Conservation (phyloP, 2,888 invertebrate species). For the Agrilus mali region DNA sequence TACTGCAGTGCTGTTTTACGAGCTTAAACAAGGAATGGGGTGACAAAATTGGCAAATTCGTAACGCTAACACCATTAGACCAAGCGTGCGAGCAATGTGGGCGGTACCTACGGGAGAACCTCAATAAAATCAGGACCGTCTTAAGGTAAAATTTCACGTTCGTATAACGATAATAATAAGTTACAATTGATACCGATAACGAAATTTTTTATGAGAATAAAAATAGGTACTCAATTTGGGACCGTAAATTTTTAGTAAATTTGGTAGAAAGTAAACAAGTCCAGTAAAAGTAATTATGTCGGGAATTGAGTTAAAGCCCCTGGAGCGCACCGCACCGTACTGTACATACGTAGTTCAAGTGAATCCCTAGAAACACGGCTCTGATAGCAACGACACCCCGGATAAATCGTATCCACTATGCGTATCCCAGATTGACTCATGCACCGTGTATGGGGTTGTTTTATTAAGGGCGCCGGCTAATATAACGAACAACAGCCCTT, state of each 20-base stretch:
- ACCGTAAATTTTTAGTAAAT: too few relatives aligned
- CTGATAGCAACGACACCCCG: slow-evolving; percentile 33
- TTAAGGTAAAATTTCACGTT: too few relatives aligned
- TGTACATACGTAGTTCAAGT: slow-evolving; percentile 5
- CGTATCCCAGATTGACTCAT: slow-evolving; percentile 37
- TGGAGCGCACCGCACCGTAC: slow-evolving; percentile 4
- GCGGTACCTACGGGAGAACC: slow-evolving; percentile 7
- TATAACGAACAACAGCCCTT: slow-evolving; percentile 14
- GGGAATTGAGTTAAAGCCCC: not conserved
- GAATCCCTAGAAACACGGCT: slow-evolving; percentile 11
- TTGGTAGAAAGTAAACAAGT: not conserved
- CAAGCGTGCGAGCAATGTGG: slow-evolving; percentile 7
- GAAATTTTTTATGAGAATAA: too few relatives aligned
- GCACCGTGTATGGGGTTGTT: slow-evolving; percentile 18
- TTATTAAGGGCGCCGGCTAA: slow-evolving; percentile 25
- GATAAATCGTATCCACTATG: slow-evolving; percentile 34
- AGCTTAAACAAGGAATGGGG: slow-evolving; percentile 30
- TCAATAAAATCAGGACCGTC: slow-evolving; percentile 1
- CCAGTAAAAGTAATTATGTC: too few relatives aligned
- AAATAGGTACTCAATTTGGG: too few relatives aligned
- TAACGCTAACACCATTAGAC: slow-evolving; percentile 37
- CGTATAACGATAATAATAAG: too few relatives aligned
- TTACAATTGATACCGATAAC: too few relatives aligned
- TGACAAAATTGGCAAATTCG: slow-evolving; percentile 38
- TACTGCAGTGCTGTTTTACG: slow-evolving; percentile 24